These are phyloP conservation scores for Rhyacophila brunnea DNA, from an alignment of 1,140 invertebrate species.

Conservation along the genomic window DNA sequence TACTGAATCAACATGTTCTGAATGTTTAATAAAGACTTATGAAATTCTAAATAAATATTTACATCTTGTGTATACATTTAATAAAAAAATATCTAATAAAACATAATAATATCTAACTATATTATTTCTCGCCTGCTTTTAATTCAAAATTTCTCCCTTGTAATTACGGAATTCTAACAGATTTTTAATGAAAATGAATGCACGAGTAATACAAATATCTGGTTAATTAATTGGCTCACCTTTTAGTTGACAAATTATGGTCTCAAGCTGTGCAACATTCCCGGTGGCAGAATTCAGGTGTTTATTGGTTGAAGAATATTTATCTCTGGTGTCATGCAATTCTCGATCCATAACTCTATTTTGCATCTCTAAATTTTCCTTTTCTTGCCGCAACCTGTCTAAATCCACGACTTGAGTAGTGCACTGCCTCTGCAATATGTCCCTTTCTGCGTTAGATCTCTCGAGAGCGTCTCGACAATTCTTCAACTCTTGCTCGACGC, in stretches of 20 bases:
- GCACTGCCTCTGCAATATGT: constrained; percentile 67
- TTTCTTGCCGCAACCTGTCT: constrained; percentile 67
- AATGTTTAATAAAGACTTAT: too few relatives aligned
- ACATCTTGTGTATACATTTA: too few relatives aligned
- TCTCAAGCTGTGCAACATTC: constrained; percentile 67
- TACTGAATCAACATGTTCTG: too few relatives aligned
- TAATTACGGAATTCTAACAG: too few relatives aligned
- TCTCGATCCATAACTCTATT: constrained; percentile 65
- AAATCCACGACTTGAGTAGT: constrained; percentile 64
- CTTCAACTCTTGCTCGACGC: constrained; percentile 64
- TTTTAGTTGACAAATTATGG: constrained; percentile 65
- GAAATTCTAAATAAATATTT: too few relatives aligned
- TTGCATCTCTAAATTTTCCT: constrained; percentile 65
- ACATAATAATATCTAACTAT: too few relatives aligned
- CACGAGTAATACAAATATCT: too few relatives aligned
- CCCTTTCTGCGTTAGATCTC: constrained; percentile 63
- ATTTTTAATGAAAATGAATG: too few relatives aligned
- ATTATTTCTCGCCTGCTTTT: too few relatives aligned
- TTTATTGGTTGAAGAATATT: constrained; percentile 60
- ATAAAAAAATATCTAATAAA: too few relatives aligned
- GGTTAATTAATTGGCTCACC: too few relatives aligned
- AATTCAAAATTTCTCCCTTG: too few relatives aligned
- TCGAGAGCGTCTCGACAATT: constrained; percentile 65
- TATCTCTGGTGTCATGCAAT: constrained; percentile 64
- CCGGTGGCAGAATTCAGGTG: constrained; percentile 65